phyloP scores from a whole-genome alignment of 2,888 invertebrate species.

The Drosophila melanosoma region DNA sequence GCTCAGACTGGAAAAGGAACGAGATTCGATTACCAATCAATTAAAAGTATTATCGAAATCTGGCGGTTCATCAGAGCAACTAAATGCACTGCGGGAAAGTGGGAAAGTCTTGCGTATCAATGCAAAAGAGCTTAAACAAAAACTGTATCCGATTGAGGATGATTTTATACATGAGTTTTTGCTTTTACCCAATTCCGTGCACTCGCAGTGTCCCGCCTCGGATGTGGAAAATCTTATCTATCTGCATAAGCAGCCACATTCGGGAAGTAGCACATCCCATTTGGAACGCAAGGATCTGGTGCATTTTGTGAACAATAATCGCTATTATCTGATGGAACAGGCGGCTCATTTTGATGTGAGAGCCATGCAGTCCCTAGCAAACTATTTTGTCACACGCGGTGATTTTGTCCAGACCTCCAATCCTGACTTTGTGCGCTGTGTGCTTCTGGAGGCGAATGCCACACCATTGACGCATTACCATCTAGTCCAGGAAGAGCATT shows the following conservation, averaged over 20 bases:
- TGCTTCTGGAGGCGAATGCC: constrained; percentile 89
- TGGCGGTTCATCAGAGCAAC: constrained; percentile 48
- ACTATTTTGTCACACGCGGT: constrained; percentile 84
- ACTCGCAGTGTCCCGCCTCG: constrained; percentile 87
- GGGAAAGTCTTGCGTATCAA: constrained; percentile 87
- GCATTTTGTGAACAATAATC: constrained; percentile 85
- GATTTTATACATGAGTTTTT: constrained; percentile 88
- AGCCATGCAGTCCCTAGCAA: constrained; percentile 73
- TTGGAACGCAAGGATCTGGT: constrained; percentile 79
- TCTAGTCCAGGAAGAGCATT: constrained; percentile 86
- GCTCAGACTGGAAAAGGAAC: constrained; percentile 86
- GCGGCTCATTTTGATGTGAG: constrained; percentile 90
- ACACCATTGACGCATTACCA: constrained; percentile 87
- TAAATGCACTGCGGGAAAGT: constrained; percentile 87
- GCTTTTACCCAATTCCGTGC: constrained; percentile 89
- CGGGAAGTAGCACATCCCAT: constrained; percentile 69
- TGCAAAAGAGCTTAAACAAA: constrained; percentile 87
- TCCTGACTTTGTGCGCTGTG: constrained; percentile 91
- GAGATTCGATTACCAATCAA: constrained; percentile 85
- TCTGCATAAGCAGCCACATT: constrained; percentile 52
- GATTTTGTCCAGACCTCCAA: constrained; percentile 89
- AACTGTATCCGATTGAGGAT: constrained; percentile 91
- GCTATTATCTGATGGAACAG: constrained; percentile 88
- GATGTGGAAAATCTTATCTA: constrained; percentile 75
- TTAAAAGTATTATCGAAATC: constrained; percentile 85